Percentiles rank a stretch among this genome's conserved stretches.
phyloP scores from a whole-genome alignment of 1,140 invertebrate species.

The Drosophila paulistorum region DNA sequence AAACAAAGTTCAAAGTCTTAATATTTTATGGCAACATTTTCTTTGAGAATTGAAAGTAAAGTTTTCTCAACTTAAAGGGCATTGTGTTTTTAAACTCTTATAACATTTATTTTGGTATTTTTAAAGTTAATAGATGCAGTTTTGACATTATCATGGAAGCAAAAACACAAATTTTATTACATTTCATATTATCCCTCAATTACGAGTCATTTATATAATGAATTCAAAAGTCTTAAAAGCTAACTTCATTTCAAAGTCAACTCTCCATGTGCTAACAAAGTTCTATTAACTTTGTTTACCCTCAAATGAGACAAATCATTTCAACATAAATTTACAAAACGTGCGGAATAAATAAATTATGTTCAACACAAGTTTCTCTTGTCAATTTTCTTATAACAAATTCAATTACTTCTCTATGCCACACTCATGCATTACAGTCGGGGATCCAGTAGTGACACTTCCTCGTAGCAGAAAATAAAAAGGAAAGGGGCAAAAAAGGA shows the following conservation, averaged over 20 bases:
- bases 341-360: constrained; percentile 28
- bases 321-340: constrained; percentile 12
- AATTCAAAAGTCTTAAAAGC: neutral
- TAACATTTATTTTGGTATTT: no score
- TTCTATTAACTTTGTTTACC: neutral
- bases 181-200: no score
- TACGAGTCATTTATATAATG: neutral
- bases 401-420: constrained; percentile 48
- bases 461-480: constrained; percentile 4
- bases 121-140: no score
- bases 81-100: no score
- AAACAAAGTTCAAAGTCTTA: no score
- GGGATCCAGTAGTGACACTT: constrained; percentile 31
- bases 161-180: no score
- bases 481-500: constrained; percentile 15
- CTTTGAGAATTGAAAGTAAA: no score
- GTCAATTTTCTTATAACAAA: constrained; percentile 48
- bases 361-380: constrained; percentile 51
- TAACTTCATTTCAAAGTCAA: neutral
- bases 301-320: constrained; percentile 10
- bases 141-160: no score
- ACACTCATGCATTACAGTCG: neutral
- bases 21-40: no score
- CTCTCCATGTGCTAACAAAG: no score
- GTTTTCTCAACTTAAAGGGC: no score